Conservation (phyloP, 2,113 vertebrate species). For the Corythaixoides concolor region DNA sequence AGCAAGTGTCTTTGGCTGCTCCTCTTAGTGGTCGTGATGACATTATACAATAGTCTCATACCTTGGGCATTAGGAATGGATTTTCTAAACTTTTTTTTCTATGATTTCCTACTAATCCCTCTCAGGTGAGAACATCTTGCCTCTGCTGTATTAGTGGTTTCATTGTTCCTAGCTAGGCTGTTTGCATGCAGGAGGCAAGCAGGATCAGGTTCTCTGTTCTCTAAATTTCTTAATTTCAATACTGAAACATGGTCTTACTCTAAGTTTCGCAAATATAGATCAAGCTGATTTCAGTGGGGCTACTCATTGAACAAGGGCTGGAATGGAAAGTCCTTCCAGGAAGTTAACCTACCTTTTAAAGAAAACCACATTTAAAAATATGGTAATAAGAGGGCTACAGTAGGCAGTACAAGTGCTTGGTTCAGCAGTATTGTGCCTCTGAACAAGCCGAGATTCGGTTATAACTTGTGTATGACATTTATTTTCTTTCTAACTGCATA, state of each 20-base stretch:
- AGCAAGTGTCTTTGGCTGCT: neutral
- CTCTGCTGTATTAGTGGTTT: neutral
- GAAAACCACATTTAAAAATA: neutral
- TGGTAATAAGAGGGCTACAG: neutral
- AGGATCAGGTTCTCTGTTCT: neutral
- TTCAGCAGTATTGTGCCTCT: neutral
- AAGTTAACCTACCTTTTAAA: neutral
- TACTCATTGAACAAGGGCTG: neutral
- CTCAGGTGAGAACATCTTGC: slow-evolving; percentile 10
- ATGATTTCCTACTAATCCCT: neutral
- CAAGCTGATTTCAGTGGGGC: neutral
- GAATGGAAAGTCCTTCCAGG: neutral
- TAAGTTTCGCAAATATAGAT: neutral
- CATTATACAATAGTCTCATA: neutral
- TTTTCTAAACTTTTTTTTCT: slow-evolving; percentile 13
- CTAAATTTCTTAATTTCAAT: neutral
- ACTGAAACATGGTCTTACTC: neutral
- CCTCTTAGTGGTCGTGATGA: neutral
- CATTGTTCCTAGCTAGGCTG: neutral
- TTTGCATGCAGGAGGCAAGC: neutral
- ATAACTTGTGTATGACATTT: neutral
- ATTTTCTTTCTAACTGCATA: neutral
- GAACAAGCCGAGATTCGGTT: neutral
- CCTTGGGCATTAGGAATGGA: neutral
- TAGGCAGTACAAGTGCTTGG: neutral